Evolutionary conservation across 2,113 vertebrate genomes (phyloP).

Genomic region (Hypomesus transpacificus): DNA sequence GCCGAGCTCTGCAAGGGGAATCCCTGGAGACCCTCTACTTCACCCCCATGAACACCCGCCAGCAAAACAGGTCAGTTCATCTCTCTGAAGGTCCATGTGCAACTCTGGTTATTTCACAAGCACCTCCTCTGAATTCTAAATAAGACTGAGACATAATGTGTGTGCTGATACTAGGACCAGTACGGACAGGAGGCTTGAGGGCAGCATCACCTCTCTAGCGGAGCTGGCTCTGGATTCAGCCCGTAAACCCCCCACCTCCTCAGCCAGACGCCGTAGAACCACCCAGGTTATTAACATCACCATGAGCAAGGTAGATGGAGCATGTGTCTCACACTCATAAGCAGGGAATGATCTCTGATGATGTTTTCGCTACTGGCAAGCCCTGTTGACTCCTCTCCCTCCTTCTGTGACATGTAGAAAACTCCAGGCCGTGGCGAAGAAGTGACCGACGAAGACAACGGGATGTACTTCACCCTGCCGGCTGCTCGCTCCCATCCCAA

Average conservation of each 20-base stretch:
- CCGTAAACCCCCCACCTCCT: constrained; percentile 71
- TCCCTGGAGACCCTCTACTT: constrained; percentile 87
- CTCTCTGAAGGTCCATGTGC: not conserved
- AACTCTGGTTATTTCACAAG: not conserved
- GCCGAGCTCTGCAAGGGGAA: constrained; percentile 57
- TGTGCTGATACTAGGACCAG: constrained; percentile 10
- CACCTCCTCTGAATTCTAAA: not conserved
- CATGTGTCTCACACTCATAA: constrained; percentile 13
- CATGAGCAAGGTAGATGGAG: constrained; percentile 80
- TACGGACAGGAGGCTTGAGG: constrained; percentile 57
- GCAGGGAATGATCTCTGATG: not conserved
- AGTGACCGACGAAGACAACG: constrained; percentile 41
- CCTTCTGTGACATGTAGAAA: constrained; percentile 66
- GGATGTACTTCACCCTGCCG: constrained; percentile 76
- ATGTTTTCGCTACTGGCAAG: not conserved
- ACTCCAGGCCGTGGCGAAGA: constrained; percentile 37
- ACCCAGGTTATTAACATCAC: constrained; percentile 83
- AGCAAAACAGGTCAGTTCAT: constrained; percentile 30
- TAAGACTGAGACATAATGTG: not conserved
- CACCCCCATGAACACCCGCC: constrained; percentile 75
- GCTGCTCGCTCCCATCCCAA: constrained; percentile 63
- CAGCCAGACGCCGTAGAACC: constrained; percentile 75
- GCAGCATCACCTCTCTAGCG: constrained; percentile 60
- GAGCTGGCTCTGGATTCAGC: constrained; percentile 67
- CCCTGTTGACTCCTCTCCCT: not conserved